A percentile compares a stretch with the other conserved stretches of the same genome.
phyloP scores from a whole-genome alignment of 30 jellyfish, hydroid and myxozoan species.

The Pseudorhiza aurosa region DNA sequence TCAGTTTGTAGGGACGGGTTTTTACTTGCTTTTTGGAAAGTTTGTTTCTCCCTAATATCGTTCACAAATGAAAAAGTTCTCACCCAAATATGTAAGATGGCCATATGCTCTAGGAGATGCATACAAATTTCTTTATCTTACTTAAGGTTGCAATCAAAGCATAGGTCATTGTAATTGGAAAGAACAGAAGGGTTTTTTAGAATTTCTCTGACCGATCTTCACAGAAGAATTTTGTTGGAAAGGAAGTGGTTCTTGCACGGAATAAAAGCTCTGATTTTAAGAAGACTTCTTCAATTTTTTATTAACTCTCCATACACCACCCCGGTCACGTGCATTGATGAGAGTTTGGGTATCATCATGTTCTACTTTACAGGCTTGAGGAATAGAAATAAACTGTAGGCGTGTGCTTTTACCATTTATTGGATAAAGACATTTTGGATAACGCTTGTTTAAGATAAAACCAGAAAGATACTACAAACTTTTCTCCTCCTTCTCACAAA shows the following conservation, averaged over 20 bases:
- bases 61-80: background rate
- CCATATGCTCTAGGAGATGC: background rate
- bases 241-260: background rate
- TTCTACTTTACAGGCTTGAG: background rate
- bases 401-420: background rate
- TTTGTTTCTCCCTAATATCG: background rate
- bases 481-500: background rate
- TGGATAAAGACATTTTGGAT: background rate
- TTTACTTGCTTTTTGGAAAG: background rate
- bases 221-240: slow-evolving; percentile 1
- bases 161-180: background rate
- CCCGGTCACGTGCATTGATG: too few species aligned
- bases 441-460: background rate
- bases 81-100: background rate
- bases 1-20: background rate
- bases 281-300: background rate
- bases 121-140: background rate
- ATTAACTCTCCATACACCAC: too few species aligned
- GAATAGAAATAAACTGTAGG: background rate
- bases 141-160: background rate
- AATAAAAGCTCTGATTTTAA: background rate
- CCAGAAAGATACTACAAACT: background rate
- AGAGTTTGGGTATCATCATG: too few species aligned
- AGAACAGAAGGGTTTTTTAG: slow-evolving; percentile 6
- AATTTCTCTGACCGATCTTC: slow-evolving; percentile 1